Evolutionary conservation across 1,140 invertebrate species (phyloP).

Genomic region (Drosophila albomicans): DNA sequence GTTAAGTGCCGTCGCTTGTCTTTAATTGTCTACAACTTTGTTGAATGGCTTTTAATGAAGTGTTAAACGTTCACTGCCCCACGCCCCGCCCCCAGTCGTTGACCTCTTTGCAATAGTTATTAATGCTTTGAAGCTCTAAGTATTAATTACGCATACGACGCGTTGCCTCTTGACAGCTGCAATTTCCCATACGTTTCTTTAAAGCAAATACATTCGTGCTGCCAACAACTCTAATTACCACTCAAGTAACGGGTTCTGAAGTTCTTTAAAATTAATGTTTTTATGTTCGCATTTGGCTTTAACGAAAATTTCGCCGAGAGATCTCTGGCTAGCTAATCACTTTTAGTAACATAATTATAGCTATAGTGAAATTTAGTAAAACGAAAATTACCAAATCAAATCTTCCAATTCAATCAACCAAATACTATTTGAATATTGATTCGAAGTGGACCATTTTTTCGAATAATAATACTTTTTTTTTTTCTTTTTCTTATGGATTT

Average conservation of each 20-base stretch:
- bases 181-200: neutral
- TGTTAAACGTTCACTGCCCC: constrained; percentile 60
- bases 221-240: neutral
- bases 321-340: too few relatives aligned
- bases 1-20: constrained; percentile 73
- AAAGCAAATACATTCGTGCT: neutral
- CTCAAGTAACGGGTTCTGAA: neutral
- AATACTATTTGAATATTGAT: too few relatives aligned
- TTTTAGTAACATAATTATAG: too few relatives aligned
- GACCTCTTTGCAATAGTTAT: neutral
- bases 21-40: constrained; percentile 79
- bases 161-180: neutral
- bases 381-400: too few relatives aligned
- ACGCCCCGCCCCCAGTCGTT: neutral
- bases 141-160: constrained; percentile 26
- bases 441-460: too few relatives aligned
- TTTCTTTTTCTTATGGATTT: too few relatives aligned
- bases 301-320: too few relatives aligned
- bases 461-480: too few relatives aligned
- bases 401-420: too few relatives aligned
- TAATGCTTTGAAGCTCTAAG: constrained; percentile 12
- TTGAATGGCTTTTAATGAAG: constrained; percentile 76
- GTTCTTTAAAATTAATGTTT: neutral
- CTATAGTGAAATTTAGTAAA: too few relatives aligned
- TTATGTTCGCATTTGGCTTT: too few relatives aligned